phyloP scores from a whole-genome alignment of 2,113 vertebrate species.

The Leptosomus discolor region DNA sequence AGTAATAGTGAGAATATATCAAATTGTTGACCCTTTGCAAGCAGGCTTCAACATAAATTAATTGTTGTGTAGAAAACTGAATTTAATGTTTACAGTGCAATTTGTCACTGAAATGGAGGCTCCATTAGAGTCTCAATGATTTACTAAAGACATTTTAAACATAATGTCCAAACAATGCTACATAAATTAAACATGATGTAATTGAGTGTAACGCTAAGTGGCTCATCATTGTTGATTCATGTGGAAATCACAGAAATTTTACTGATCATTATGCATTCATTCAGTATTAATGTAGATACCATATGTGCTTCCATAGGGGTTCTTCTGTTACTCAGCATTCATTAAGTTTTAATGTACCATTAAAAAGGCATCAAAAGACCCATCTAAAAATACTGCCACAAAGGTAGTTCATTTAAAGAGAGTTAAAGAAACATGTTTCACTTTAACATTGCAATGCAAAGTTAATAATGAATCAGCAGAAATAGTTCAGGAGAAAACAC shows the following conservation, averaged over 20 bases:
- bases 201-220: slow-evolving; percentile 57
- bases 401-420: slow-evolving; percentile 28
- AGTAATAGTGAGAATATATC: slow-evolving; percentile 1
- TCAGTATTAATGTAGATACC: slow-evolving; percentile 46
- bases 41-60: slow-evolving; percentile 56
- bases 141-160: slow-evolving; percentile 62
- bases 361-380: slow-evolving; percentile 56
- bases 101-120: slow-evolving; percentile 42
- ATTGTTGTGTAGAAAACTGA: slow-evolving; percentile 51
- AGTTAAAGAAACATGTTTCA: background rate
- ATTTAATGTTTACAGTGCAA: slow-evolving; percentile 58
- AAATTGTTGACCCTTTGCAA: slow-evolving; percentile 31
- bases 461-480: slow-evolving; percentile 35
- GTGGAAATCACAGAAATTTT: slow-evolving; percentile 62
- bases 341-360: slow-evolving; percentile 56
- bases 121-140: slow-evolving; percentile 61
- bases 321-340: slow-evolving; percentile 50
- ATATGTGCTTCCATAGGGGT: slow-evolving; percentile 37
- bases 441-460: slow-evolving; percentile 12
- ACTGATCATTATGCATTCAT: slow-evolving; percentile 54
- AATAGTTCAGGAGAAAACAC: background rate
- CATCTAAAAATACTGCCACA: slow-evolving; percentile 17
- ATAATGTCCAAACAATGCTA: slow-evolving; percentile 62
- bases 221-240: slow-evolving; percentile 62
- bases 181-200: slow-evolving; percentile 70